phyloP scores from a whole-genome alignment of 2,113 vertebrate species.

The Alligator sinensis region DNA sequence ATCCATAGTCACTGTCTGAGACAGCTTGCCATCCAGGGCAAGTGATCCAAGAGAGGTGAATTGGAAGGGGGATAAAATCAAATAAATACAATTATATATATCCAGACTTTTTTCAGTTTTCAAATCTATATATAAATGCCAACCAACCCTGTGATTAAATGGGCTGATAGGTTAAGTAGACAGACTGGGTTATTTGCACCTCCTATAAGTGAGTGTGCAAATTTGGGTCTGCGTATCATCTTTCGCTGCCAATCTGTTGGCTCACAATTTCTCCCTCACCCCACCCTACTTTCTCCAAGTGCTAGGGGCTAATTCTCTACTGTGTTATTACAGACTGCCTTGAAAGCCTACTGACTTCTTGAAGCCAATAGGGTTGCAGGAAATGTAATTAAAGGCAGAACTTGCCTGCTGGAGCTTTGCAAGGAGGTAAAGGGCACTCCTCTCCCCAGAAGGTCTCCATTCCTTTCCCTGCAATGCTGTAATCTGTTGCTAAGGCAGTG shows the following conservation, averaged over 20 bases:
- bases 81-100: not conserved
- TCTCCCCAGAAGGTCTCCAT: constrained; percentile 63
- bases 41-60: not conserved
- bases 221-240: not conserved
- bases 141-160: constrained; percentile 15
- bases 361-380: constrained; percentile 10
- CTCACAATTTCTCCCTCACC: not conserved
- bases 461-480: constrained; percentile 67
- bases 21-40: not conserved
- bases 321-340: not conserved
- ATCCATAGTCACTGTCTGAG: not conserved
- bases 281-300: not conserved
- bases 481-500: constrained; percentile 79
- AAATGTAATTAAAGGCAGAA: constrained; percentile 50
- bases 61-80: not conserved
- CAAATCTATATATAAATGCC: not conserved
- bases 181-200: constrained; percentile 8
- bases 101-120: not conserved
- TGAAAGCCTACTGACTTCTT: not conserved
- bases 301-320: not conserved
- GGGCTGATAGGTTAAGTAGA: not conserved
- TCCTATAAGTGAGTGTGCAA: not conserved
- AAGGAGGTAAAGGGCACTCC: constrained; percentile 63
- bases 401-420: constrained; percentile 37
- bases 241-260: not conserved